phyloP scores from a whole-genome alignment of 2,797 vertebrate species.

The Diplodus sargus region DNA sequence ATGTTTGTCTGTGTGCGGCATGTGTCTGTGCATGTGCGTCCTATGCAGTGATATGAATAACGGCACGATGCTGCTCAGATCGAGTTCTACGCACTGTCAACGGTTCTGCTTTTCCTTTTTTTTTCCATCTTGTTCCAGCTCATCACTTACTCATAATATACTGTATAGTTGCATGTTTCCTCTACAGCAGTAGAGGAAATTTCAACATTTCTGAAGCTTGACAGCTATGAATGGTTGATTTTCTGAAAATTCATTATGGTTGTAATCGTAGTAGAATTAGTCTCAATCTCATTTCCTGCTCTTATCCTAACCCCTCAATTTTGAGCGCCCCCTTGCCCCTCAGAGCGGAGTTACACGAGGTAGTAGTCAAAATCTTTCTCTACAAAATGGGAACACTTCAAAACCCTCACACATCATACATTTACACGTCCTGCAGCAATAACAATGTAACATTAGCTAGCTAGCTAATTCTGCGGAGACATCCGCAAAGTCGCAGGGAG shows the following conservation, averaged over 20 bases:
- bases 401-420: too few relatives aligned
- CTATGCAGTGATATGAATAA: slow-evolving; percentile 17
- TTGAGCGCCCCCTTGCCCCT: too few relatives aligned
- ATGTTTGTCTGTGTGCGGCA: slow-evolving; percentile 24
- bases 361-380: too few relatives aligned
- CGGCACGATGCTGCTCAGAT: neutral
- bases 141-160: neutral
- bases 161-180: neutral
- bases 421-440: too few relatives aligned
- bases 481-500: too few relatives aligned
- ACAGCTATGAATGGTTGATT: neutral
- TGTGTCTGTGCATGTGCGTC: slow-evolving; percentile 53
- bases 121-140: neutral
- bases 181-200: neutral
- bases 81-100: neutral
- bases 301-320: too few relatives aligned
- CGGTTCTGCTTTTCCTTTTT: neutral
- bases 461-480: too few relatives aligned
- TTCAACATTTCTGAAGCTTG: neutral
- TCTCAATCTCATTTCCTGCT: too few relatives aligned
- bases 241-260: neutral
- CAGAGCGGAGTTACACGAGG: too few relatives aligned
- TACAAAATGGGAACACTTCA: too few relatives aligned
- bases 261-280: neutral
- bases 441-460: too few relatives aligned